Evolutionary conservation across 2,797 vertebrate species (phyloP).

Genomic region (Typhlichthys subterraneus): DNA sequence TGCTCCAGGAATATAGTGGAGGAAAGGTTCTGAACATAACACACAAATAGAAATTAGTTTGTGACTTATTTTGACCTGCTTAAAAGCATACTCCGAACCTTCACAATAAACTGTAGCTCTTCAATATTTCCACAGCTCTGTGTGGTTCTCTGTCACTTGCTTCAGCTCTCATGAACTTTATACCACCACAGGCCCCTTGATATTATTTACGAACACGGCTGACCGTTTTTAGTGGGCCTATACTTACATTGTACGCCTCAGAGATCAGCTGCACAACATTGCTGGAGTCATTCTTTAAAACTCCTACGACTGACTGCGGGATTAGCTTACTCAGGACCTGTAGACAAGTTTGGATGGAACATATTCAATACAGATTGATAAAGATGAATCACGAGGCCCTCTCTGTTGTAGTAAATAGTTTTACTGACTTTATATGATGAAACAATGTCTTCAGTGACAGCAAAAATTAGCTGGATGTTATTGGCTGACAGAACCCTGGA

Average conservation of each 20-base stretch:
- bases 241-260: slow-evolving; percentile 78
- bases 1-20: slow-evolving; percentile 79
- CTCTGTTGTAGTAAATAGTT: background rate
- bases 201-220: too few species aligned
- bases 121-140: background rate
- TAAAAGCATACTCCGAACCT: too few species aligned
- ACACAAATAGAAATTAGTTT: background rate
- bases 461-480: slow-evolving; percentile 84
- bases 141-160: background rate
- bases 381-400: background rate
- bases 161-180: too few species aligned
- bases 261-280: slow-evolving; percentile 83
- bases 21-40: slow-evolving; percentile 66
- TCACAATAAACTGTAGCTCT: too few species aligned
- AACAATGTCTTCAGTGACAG: slow-evolving; percentile 73
- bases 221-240: background rate
- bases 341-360: slow-evolving; percentile 5
- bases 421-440: slow-evolving; percentile 73
- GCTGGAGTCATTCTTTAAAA: slow-evolving; percentile 78
- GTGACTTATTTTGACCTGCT: too few species aligned
- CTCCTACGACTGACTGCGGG: slow-evolving; percentile 81
- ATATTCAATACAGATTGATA: background rate
- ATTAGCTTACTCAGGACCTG: slow-evolving; percentile 81
- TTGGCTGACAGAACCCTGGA: slow-evolving; percentile 75
- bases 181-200: too few species aligned